Conservation (phyloP, 2,113 vertebrate genomes). For the Ceyx margarethae region DNA sequence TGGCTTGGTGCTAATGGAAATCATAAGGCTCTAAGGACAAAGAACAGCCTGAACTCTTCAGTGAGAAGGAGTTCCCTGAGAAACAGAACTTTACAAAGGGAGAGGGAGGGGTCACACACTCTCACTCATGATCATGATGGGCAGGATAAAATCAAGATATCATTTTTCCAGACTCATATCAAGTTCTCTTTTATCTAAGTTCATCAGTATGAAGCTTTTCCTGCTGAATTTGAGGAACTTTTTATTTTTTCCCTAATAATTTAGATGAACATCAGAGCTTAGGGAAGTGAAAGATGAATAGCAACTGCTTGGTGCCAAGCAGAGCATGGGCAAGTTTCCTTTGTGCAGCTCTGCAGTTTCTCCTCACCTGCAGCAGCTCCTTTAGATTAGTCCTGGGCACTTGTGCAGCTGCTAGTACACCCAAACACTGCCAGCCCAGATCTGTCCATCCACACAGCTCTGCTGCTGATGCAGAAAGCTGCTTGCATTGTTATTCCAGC, state of each 20-base stretch:
- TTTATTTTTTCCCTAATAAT: neutral
- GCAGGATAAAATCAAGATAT: constrained; percentile 27
- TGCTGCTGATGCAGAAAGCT: neutral
- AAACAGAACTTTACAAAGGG: constrained; percentile 3
- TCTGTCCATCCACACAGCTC: neutral
- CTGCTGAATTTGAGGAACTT: neutral
- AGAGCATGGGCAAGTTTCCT: neutral
- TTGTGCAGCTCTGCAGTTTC: neutral
- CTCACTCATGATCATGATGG: neutral
- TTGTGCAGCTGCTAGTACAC: neutral
- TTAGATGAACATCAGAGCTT: neutral
- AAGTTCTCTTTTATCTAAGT: constrained; percentile 34
- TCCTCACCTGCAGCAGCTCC: neutral
- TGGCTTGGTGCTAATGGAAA: constrained; percentile 9
- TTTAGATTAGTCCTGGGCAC: neutral
- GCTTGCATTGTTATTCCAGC: neutral
- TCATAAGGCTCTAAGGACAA: constrained; percentile 17
- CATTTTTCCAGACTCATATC: constrained; percentile 18
- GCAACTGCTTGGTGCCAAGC: neutral
- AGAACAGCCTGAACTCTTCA: constrained; percentile 24
- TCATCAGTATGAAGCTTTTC: constrained; percentile 30
- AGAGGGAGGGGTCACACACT: neutral
- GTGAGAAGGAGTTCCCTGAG: neutral
- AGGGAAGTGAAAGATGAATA: constrained; percentile 15
- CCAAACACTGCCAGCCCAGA: neutral